A percentile compares a stretch with the other conserved stretches of the same genome.
These are phyloP conservation scores for Struthio camelus DNA, from an alignment of 2,113 vertebrate genomes.

Conservation along the genomic window DNA sequence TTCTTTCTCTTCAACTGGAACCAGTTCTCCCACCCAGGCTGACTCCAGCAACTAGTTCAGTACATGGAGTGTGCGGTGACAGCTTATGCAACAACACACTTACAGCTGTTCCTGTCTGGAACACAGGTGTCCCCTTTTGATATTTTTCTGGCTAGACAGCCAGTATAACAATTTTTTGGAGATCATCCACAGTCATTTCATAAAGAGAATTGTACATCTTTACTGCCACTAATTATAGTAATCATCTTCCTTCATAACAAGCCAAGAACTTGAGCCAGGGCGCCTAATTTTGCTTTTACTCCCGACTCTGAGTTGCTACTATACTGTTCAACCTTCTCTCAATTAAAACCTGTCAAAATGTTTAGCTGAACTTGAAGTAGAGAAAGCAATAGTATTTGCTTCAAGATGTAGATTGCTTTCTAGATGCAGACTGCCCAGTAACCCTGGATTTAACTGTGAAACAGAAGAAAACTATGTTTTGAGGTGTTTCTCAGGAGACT, in stretches of 20 bases:
- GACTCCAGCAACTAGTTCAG: not conserved
- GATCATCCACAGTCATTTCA: constrained; percentile 8
- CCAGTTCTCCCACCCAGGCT: not conserved
- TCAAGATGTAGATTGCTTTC: not conserved
- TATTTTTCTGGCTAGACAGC: constrained; percentile 17
- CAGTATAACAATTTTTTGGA: constrained; percentile 13
- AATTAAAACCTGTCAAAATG: not conserved
- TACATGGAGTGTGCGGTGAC: not conserved
- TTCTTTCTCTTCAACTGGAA: not conserved
- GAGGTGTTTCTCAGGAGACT: not conserved
- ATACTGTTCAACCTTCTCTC: not conserved
- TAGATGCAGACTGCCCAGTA: not conserved
- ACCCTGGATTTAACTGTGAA: not conserved
- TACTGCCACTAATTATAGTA: constrained; percentile 38
- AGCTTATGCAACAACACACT: not conserved
- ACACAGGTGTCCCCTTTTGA: constrained; percentile 24
- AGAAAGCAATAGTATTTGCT: not conserved
- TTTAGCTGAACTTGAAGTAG: not conserved
- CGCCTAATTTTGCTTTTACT: constrained; percentile 28
- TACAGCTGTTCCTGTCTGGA: not conserved
- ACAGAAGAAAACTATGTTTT: not conserved
- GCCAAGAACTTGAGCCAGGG: not conserved
- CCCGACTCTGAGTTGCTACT: not conserved
- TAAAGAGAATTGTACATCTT: constrained; percentile 18
- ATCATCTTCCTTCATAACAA: constrained; percentile 34